These are phyloP conservation scores for Cyclopterus lumpus DNA, from an alignment of 2,797 vertebrate species.

Conservation along the genomic window DNA sequence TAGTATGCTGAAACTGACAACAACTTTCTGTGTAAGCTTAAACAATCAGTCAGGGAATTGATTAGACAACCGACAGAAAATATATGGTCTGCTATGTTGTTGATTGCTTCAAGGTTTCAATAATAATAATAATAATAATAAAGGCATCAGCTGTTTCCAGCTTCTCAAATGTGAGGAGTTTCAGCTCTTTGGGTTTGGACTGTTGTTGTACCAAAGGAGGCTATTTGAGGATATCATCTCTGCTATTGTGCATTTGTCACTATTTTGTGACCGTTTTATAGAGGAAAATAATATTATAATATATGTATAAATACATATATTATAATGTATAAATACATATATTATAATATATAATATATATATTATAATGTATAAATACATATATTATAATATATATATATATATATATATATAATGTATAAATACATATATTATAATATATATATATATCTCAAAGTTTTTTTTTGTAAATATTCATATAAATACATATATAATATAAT, in stretches of 20 bases:
- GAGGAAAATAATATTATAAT: background rate
- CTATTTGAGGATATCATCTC: no score
- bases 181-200: background rate
- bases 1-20: background rate
- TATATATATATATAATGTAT: background rate
- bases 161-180: background rate
- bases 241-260: background rate
- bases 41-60: background rate
- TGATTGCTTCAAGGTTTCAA: background rate
- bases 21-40: background rate
- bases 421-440: no score
- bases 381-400: background rate
- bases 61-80: background rate
- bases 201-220: background rate
- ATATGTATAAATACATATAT: background rate
- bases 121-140: background rate
- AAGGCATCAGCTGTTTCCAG: background rate
- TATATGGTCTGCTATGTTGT: background rate
- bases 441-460: no score
- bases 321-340: no score
- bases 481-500: background rate
- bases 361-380: no score
- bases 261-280: background rate
- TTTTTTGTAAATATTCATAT: no score
- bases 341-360: no score